These are phyloP conservation scores for Rachycentron canadum DNA, from an alignment of 2,797 vertebrate species.

Conservation along the genomic window DNA sequence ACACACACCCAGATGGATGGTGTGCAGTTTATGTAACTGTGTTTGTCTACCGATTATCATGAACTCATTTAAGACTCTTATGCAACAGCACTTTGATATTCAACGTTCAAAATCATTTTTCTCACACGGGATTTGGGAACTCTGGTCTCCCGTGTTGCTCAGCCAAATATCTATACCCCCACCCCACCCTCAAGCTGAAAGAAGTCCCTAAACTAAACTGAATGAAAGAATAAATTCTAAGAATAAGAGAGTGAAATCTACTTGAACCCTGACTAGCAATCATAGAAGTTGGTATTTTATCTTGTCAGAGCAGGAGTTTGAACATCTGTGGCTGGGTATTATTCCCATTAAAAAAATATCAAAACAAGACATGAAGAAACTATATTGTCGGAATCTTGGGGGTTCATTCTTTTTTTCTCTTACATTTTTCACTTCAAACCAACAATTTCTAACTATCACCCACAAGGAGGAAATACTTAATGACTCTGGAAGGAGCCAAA, in stretches of 20 bases:
- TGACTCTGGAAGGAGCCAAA: conserved; percentile 13
- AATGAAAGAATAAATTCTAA: conserved; percentile 21
- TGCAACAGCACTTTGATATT: conserved; percentile 66
- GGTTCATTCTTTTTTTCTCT: conserved; percentile 11
- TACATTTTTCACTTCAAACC: conserved; percentile 11
- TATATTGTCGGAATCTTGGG: conserved; percentile 10
- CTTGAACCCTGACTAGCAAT: conserved; percentile 18
- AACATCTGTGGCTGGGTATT: conserved; percentile 29
- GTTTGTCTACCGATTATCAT: conserved; percentile 61
- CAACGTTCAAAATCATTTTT: conserved; percentile 52
- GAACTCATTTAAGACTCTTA: conserved; percentile 63
- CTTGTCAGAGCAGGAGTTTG: conserved; percentile 21
- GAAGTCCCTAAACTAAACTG: conserved; percentile 34
- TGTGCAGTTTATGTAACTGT: conserved; percentile 63
- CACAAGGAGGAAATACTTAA: conserved; percentile 30
- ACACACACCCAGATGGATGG: conserved; percentile 31
- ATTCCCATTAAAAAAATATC: conserved; percentile 42
- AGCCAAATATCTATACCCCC: conserved; percentile 48
- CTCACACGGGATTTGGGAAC: conserved; percentile 43
- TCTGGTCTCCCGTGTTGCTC: conserved; percentile 26
- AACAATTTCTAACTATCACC: conserved; percentile 9
- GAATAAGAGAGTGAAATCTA: conserved; percentile 4
- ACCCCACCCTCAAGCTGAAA: conserved; percentile 37
- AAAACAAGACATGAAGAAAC: conserved; percentile 21
- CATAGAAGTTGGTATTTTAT: conserved; percentile 11